These are phyloP conservation scores for Cynoglossus semilaevis DNA, from an alignment of 2,113 vertebrate species.

Conservation along the genomic window DNA sequence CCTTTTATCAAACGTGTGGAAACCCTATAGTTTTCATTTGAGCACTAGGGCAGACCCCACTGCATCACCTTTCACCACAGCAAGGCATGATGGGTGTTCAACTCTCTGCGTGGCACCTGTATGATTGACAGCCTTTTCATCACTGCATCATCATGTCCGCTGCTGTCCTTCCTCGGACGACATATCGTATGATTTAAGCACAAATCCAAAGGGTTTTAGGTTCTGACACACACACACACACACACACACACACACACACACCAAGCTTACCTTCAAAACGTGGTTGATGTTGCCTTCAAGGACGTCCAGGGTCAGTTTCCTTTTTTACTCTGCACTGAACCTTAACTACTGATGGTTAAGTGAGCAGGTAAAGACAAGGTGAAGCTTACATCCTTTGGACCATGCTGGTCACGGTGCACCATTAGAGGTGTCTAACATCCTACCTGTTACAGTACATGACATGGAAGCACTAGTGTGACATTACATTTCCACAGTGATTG, in stretches of 20 bases:
- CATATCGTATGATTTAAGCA: constrained; percentile 50
- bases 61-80: constrained; percentile 29
- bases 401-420: constrained; percentile 43
- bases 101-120: constrained; percentile 56
- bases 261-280: constrained; percentile 27
- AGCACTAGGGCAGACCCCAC: constrained; percentile 19
- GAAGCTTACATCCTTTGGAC: constrained; percentile 34
- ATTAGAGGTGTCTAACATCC: constrained; percentile 26
- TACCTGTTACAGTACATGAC: constrained; percentile 14
- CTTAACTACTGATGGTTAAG: constrained; percentile 43
- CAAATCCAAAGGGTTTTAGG: constrained; percentile 35
- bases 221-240: constrained; percentile 14
- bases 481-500: constrained; percentile 16
- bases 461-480: neutral
- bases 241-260: constrained; percentile 23
- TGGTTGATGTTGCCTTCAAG: constrained; percentile 56
- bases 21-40: constrained; percentile 9
- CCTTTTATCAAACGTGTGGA: constrained; percentile 10
- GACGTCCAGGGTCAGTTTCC: constrained; percentile 53
- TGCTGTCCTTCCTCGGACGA: constrained; percentile 30
- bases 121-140: constrained; percentile 64
- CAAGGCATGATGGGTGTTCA: constrained; percentile 69
- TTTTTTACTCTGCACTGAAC: constrained; percentile 44
- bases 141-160: constrained; percentile 17
- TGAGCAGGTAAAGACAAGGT: constrained; percentile 37